phyloP scores from a whole-genome alignment of 2,797 vertebrate genomes.

The Enteromius trimaculatus region DNA sequence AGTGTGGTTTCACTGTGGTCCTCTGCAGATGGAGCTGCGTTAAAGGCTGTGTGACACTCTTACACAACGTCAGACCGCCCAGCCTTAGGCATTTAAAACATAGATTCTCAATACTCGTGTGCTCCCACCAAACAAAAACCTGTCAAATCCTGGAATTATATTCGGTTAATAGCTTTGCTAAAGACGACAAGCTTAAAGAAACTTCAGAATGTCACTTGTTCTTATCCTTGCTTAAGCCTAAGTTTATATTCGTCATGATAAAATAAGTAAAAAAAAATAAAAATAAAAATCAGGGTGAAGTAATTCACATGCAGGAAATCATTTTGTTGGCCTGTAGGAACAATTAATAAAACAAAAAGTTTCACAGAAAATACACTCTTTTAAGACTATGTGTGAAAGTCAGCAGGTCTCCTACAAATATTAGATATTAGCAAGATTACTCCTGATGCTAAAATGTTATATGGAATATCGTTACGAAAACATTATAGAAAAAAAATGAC shows the following conservation, averaged over 20 bases:
- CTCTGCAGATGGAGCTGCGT: not conserved
- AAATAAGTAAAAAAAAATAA: not conserved
- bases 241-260: not conserved
- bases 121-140: conserved; percentile 1
- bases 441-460: not conserved
- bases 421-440: not conserved
- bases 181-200: not conserved
- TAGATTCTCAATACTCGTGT: not conserved
- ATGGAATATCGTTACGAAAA: not conserved
- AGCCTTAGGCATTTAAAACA: not conserved
- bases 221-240: not conserved
- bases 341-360: not conserved
- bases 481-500: not conserved
- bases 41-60: not conserved
- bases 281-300: not conserved
- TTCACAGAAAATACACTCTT: not conserved
- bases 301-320: not conserved
- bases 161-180: not conserved
- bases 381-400: not conserved
- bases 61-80: not conserved
- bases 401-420: not conserved
- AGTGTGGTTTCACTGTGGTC: conserved; percentile 2
- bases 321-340: too few species aligned
- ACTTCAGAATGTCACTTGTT: not conserved
- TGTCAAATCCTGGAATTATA: not conserved